A percentile compares a stretch with the other conserved stretches of the same genome.
These are phyloP conservation scores for Embidobia sp. DNA, from an alignment of 2,888 invertebrate genomes.

Conservation along the genomic window DNA sequence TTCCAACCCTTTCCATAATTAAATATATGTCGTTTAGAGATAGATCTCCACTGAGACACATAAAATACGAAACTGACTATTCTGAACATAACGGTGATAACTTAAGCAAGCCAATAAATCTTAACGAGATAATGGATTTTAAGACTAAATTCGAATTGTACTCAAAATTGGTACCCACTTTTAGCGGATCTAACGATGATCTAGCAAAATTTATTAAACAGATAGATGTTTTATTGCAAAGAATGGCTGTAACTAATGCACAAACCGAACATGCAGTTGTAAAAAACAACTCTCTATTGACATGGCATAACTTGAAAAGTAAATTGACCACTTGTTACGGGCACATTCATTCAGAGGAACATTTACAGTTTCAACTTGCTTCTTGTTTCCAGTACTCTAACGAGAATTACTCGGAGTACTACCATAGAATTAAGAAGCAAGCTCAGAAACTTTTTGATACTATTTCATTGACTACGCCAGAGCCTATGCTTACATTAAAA, in stretches of 20 bases:
- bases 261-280: too few species aligned
- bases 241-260: neutral
- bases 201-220: neutral
- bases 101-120: neutral
- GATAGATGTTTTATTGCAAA: neutral
- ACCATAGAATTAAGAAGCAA: constrained; percentile 1
- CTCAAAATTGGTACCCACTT: neutral
- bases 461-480: constrained; percentile 11
- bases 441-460: constrained; percentile 4
- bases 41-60: neutral
- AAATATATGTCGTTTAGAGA: neutral
- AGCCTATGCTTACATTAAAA: constrained; percentile 11
- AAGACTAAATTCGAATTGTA: neutral
- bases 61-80: neutral
- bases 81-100: too few species aligned
- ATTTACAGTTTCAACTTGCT: constrained; percentile 7
- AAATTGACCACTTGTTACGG: constrained; percentile 14
- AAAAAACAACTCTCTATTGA: too few species aligned
- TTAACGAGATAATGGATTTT: neutral
- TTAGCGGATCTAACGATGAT: neutral
- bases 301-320: too few species aligned
- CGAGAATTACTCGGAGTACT: constrained; percentile 7
- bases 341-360: constrained; percentile 10
- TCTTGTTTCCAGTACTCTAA: constrained; percentile 2
- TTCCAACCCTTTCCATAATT: too few species aligned